These are phyloP conservation scores for Sinelater perroti DNA, from an alignment of 2,888 invertebrate genomes.

Conservation along the genomic window DNA sequence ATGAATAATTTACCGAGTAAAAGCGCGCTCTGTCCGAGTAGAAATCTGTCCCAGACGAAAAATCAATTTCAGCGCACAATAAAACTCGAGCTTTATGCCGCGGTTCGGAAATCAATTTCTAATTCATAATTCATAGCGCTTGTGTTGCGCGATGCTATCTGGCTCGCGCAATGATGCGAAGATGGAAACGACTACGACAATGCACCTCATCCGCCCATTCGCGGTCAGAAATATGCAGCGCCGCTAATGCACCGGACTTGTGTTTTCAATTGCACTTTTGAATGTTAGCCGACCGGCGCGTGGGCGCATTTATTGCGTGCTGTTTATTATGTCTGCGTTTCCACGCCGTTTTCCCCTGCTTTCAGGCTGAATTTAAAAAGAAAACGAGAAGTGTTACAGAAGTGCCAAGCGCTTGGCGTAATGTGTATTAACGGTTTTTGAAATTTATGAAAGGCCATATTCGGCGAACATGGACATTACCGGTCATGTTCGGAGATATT, in stretches of 20 bases:
- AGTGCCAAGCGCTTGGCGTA: slow-evolving; percentile 17
- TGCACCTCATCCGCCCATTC: slow-evolving; percentile 35
- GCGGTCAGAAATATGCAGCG: slow-evolving; percentile 41
- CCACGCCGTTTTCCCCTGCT: slow-evolving; percentile 4
- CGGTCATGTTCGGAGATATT: slow-evolving; percentile 19
- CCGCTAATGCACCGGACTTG: slow-evolving; percentile 36
- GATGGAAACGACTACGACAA: slow-evolving; percentile 24
- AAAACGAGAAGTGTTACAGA: slow-evolving; percentile 13
- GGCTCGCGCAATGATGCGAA: slow-evolving; percentile 25
- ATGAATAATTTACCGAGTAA: slow-evolving; percentile 9
- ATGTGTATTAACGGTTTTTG: slow-evolving; percentile 23
- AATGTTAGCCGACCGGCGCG: slow-evolving; percentile 27
- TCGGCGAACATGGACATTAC: slow-evolving; percentile 23
- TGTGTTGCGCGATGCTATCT: slow-evolving; percentile 26
- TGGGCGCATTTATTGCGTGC: slow-evolving; percentile 28
- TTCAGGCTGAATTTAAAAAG: slow-evolving; percentile 1
- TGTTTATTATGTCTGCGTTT: slow-evolving; percentile 24
- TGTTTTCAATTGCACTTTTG: slow-evolving; percentile 32
- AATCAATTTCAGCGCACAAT: slow-evolving; percentile 12
- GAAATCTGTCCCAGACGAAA: background rate
- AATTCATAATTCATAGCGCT: slow-evolving; percentile 22
- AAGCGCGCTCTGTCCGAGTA: background rate
- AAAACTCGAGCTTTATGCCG: slow-evolving; percentile 9
- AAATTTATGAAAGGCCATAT: slow-evolving; percentile 30
- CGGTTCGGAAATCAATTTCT: slow-evolving; percentile 15